Evolutionary conservation across 2,113 vertebrate species (phyloP).

Genomic region (Saccopteryx leptura): DNA sequence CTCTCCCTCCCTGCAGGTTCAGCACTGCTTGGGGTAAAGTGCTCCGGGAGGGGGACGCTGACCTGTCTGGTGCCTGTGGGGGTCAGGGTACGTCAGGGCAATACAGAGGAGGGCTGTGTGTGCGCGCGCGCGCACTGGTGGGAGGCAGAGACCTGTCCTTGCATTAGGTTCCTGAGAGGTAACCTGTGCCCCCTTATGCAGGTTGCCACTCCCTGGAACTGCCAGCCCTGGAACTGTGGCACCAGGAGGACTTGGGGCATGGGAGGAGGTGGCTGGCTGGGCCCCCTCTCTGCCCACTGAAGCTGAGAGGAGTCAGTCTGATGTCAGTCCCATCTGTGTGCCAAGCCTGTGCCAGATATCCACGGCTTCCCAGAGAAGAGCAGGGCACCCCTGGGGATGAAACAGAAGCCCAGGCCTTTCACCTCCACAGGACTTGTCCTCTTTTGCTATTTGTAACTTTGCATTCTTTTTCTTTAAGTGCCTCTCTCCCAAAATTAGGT

Average conservation of each 20-base stretch:
- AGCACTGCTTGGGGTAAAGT: not conserved
- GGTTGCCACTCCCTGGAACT: not conserved
- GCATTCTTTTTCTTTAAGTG: not conserved
- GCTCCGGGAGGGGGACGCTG: too few relatives aligned
- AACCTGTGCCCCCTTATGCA: not conserved
- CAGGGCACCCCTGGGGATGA: too few relatives aligned
- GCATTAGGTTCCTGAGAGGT: fast-evolving
- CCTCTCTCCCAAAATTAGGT: too few relatives aligned
- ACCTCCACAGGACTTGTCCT: fast-evolving
- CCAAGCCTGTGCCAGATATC: not conserved
- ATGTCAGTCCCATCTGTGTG: fast-evolving
- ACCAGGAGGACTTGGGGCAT: fast-evolving
- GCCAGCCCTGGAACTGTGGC: not conserved
- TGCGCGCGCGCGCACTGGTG: not conserved
- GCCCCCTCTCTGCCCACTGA: fast-evolving
- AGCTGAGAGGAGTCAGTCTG: fast-evolving
- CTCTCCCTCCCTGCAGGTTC: not conserved
- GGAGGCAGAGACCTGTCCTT: not conserved
- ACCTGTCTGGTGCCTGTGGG: too few relatives aligned
- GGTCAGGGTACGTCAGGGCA: fast-evolving
- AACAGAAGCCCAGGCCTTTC: fast-evolving
- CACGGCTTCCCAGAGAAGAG: not conserved
- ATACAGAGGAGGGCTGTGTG: not conserved
- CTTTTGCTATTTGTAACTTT: too few relatives aligned
- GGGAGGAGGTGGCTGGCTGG: not conserved